Conservation (phyloP, 37 sponge, comb jelly and placozoan species). For the Oopsacas minuta region DNA sequence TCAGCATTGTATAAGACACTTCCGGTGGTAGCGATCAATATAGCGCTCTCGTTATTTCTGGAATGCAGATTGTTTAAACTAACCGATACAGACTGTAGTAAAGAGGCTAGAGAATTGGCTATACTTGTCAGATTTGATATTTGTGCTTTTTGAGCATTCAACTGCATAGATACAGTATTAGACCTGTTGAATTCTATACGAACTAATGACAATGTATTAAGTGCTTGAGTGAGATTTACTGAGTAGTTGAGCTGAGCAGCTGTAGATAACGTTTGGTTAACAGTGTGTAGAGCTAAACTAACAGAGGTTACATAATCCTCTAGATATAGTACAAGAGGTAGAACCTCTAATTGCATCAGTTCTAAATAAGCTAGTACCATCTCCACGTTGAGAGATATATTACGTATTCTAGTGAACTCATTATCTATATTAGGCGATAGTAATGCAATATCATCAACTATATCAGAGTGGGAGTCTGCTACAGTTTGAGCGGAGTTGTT, state of each 20-base stretch:
- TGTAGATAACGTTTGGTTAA: background rate
- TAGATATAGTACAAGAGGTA: background rate
- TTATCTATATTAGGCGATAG: background rate
- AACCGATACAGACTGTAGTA: background rate
- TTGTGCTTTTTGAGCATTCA: background rate
- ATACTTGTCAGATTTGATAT: background rate
- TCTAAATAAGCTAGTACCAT: background rate
- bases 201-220: background rate
- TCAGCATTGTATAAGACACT: background rate
- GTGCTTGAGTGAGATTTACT: background rate
- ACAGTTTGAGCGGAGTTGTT: background rate
- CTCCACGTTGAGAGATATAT: background rate
- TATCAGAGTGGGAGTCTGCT: background rate
- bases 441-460: background rate
- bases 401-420: background rate
- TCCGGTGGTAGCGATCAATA: background rate
- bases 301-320: background rate
- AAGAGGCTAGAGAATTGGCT: background rate
- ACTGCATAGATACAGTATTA: background rate
- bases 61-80: background rate
- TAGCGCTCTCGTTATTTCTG: background rate
- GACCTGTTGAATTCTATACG: background rate
- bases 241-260: constrained; percentile 1
- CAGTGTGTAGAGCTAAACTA: background rate
- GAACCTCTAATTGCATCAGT: background rate